Evolutionary conservation across 2,888 invertebrate species (phyloP).

Genomic region (Sipha maydis): DNA sequence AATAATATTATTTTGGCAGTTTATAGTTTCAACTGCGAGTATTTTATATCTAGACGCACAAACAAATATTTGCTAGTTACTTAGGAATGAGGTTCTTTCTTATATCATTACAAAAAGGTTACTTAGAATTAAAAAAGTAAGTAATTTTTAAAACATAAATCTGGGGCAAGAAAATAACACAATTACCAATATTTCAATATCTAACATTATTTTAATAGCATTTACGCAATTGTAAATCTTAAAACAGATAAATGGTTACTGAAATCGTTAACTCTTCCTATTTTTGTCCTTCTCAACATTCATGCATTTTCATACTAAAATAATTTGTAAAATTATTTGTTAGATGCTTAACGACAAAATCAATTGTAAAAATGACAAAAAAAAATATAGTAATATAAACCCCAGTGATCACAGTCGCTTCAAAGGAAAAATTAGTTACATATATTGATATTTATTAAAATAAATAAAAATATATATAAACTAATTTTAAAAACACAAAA

Average conservation of each 20-base stretch:
- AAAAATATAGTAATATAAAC: slow-evolving; percentile 47
- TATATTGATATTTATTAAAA: slow-evolving; percentile 10
- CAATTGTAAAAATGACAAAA: slow-evolving; percentile 33
- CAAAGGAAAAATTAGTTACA: slow-evolving; percentile 56
- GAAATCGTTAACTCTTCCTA: slow-evolving; percentile 6
- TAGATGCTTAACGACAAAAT: slow-evolving; percentile 22
- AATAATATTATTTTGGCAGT: slow-evolving; percentile 35
- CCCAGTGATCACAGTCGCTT: slow-evolving; percentile 60
- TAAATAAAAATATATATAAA: slow-evolving; percentile 30
- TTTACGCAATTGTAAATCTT: slow-evolving; percentile 27
- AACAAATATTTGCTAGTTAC: slow-evolving; percentile 27
- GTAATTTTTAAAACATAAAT: slow-evolving; percentile 28
- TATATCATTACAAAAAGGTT: slow-evolving; percentile 23
- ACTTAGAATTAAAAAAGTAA: background rate
- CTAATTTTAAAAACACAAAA: slow-evolving; percentile 37
- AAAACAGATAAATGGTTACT: slow-evolving; percentile 36
- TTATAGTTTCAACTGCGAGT: slow-evolving; percentile 42
- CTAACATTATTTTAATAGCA: slow-evolving; percentile 35
- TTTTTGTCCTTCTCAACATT: background rate
- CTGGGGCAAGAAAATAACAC: slow-evolving; percentile 31
- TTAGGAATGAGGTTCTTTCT: slow-evolving; percentile 42
- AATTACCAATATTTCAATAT: slow-evolving; percentile 30
- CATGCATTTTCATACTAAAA: slow-evolving; percentile 32
- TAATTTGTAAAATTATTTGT: slow-evolving; percentile 11
- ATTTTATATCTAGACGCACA: slow-evolving; percentile 50